phyloP scores from a whole-genome alignment of 2,113 vertebrate genomes.

The Pterocles gutturalis region DNA sequence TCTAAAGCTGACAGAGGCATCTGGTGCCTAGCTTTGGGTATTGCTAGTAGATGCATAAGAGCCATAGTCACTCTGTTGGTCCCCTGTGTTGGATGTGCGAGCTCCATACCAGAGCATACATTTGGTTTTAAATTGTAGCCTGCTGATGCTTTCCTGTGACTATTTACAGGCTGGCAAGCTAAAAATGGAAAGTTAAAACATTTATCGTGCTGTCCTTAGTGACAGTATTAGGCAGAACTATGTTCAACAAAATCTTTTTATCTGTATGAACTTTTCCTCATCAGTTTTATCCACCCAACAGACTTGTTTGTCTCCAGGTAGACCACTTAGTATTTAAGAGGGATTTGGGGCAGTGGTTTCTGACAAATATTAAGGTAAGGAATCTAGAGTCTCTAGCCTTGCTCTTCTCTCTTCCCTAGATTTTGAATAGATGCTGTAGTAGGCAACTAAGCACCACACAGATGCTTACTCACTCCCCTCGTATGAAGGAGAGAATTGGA shows the following conservation, averaged over 20 bases:
- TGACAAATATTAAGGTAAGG: neutral
- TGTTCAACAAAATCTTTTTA: neutral
- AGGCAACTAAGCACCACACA: neutral
- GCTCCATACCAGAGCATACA: neutral
- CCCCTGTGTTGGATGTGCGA: neutral
- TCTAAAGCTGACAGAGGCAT: constrained; percentile 37
- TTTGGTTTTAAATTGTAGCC: neutral
- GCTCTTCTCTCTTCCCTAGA: fast-evolving
- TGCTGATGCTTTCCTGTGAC: fast-evolving
- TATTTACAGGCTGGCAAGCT: neutral
- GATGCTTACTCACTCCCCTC: fast-evolving
- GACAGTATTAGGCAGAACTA: neutral
- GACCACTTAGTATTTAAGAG: neutral
- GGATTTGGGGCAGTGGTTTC: neutral
- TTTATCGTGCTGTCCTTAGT: neutral
- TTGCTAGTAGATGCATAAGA: neutral
- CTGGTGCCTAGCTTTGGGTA: constrained; percentile 26
- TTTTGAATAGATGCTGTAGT: neutral
- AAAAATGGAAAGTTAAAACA: neutral
- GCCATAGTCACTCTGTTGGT: neutral
- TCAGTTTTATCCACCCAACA: neutral
- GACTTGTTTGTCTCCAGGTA: neutral
- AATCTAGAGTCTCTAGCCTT: neutral
- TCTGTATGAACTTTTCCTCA: fast-evolving
- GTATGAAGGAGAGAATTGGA: neutral